Percentiles rank a stretch among this genome's conserved stretches.
Conservation (phyloP, 2,797 vertebrate species). For the Gastrophryne carolinensis region DNA sequence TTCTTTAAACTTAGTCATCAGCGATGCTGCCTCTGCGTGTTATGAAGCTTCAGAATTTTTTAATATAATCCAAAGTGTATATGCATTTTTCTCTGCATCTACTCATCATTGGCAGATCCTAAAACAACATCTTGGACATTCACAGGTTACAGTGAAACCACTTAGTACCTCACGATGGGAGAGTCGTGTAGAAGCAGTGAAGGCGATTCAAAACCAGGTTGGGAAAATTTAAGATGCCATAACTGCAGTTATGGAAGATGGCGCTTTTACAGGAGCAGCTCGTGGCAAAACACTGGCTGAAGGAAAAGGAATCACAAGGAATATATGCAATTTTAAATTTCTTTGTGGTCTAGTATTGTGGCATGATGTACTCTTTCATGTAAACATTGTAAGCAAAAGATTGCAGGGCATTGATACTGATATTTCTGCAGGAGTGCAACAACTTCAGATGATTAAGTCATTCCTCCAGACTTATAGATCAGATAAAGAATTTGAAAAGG, state of each 20-base stretch:
- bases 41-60: no score
- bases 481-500: no score
- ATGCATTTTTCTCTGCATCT: slow-evolving; percentile 16
- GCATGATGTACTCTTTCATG: slow-evolving; percentile 1
- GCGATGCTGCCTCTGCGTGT: no score
- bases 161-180: not conserved
- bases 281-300: slow-evolving; percentile 13
- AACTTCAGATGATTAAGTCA: no score
- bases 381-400: not conserved
- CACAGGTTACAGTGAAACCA: not conserved
- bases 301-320: not conserved
- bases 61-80: slow-evolving; percentile 8
- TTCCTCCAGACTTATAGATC: no score
- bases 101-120: not conserved
- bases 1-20: no score
- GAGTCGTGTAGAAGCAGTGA: not conserved
- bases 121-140: not conserved
- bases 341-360: not conserved
- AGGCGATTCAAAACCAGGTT: not conserved
- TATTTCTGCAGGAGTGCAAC: not conserved
- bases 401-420: not conserved
- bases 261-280: slow-evolving; percentile 21
- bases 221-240: slow-evolving; percentile 23
- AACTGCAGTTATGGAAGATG: not conserved
- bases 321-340: slow-evolving; percentile 1